Percentiles rank a stretch among this genome's conserved stretches.
These are phyloP conservation scores for Plecotus auritus DNA, from an alignment of 2,113 vertebrate species.

Conservation along the genomic window DNA sequence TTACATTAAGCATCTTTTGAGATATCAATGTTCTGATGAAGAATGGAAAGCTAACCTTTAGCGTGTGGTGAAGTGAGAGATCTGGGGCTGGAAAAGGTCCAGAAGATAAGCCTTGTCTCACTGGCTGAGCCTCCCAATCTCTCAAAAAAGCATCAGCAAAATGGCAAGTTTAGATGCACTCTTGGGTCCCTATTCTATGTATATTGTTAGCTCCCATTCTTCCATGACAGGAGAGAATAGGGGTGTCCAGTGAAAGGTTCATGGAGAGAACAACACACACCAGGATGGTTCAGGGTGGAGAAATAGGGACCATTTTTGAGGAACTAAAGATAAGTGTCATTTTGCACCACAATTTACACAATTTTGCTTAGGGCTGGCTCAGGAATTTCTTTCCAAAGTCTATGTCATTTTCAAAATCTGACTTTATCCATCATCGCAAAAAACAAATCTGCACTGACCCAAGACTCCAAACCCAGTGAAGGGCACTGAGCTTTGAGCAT, in stretches of 20 bases:
- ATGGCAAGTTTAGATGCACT: neutral
- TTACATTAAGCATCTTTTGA: neutral
- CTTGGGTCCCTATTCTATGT: neutral
- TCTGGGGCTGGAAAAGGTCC: too few species aligned
- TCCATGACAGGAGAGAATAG: neutral
- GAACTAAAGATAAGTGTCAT: neutral
- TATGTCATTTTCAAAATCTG: neutral
- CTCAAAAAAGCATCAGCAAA: neutral
- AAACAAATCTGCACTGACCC: neutral
- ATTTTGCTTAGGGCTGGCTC: neutral
- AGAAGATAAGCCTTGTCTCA: neutral
- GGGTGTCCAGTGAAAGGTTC: neutral
- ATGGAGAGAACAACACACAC: neutral
- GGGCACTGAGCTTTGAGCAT: accelerated
- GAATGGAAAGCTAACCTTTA: neutral
- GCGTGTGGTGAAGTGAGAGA: neutral
- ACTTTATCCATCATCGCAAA: neutral
- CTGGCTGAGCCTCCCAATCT: neutral
- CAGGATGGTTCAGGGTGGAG: too few species aligned
- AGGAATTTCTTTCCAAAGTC: neutral
- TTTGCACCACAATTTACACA: neutral
- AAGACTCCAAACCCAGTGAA: neutral
- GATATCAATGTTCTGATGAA: neutral
- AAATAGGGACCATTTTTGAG: neutral
- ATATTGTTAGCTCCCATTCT: neutral